Evolutionary conservation across 2,113 vertebrate genomes (phyloP), one percentile per base, ranked within the genome.

Genomic region (Lasiurus borealis): DNA sequence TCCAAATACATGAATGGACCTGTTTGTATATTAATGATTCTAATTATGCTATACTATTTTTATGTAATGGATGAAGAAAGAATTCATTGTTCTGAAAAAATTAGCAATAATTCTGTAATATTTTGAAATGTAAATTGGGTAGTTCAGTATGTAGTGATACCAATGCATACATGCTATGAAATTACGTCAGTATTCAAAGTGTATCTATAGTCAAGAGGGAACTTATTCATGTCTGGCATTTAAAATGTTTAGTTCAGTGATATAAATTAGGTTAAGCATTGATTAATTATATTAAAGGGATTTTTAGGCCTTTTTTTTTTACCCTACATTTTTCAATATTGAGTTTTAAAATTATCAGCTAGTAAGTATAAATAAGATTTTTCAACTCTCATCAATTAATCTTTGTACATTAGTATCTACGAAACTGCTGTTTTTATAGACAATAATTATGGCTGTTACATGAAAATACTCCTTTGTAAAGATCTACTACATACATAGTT

Each of bases 221-320:
- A 68, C 44, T n/a, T 90, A 12, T 77, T 90, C 94, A 31, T 72
- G 36, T 23, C 36, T 81, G 68, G 5, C 18, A 71, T 93, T 92
- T 95, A 93, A 93, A 95, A 48, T 84, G 66, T 46, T 95, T 93
- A 83, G 94, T 89, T 94, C 80, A 93, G 0, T 80, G 46, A 27
- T 40, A 83, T 36, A 52, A 86, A 66, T 90, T 93, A 90, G 16
- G 25, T 94, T 92, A 64, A 87, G n/a, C 86, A 78, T 88, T 81
- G 46, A 72, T 88, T 76, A 71, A 54, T 59, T 66, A 46, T 27
- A 2, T 54, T 91, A 94, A 93, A 81, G n/a, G 14, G 29, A 50
- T 88, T 85, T 84, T 1, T 25, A 66, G 27, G 29, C 40, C 23
- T 94, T 4, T 54, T n/a, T 34, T 73, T 89, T 75, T 89, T 75